Conservation (phyloP, 2,113 vertebrate genomes). For the Carettochelys insculpta region DNA sequence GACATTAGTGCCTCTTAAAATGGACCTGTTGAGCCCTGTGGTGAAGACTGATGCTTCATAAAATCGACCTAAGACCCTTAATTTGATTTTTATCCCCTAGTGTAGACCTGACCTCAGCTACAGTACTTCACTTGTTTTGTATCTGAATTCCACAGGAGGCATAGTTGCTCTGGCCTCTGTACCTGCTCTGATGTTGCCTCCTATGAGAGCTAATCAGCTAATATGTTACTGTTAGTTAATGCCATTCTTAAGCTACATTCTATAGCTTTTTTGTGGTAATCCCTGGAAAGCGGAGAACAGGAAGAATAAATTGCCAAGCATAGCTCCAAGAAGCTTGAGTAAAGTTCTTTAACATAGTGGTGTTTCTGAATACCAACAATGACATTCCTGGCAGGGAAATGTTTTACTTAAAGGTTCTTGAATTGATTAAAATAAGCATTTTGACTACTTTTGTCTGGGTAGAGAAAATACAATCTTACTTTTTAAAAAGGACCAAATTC, state of each 20-base stretch:
- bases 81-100: no score
- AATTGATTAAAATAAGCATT: constrained; percentile 6
- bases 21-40: no score
- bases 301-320: neutral
- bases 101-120: no score
- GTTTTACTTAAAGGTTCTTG: neutral
- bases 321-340: neutral
- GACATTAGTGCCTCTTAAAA: no score
- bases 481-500: constrained; percentile 2
- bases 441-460: constrained; percentile 7
- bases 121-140: neutral
- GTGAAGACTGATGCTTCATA: no score
- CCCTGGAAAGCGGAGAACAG: neutral
- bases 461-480: neutral
- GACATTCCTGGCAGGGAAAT: neutral
- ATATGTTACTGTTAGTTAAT: constrained; percentile 14
- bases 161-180: neutral
- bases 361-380: neutral
- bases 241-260: neutral
- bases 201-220: constrained; percentile 9
- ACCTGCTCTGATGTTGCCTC: neutral
- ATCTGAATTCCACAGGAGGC: neutral
- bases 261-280: constrained; percentile 11
- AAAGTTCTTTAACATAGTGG: neutral
- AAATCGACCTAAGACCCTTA: no score